phyloP scores from a whole-genome alignment of 2,113 vertebrate species.

The Gnathonemus longibarbis region DNA sequence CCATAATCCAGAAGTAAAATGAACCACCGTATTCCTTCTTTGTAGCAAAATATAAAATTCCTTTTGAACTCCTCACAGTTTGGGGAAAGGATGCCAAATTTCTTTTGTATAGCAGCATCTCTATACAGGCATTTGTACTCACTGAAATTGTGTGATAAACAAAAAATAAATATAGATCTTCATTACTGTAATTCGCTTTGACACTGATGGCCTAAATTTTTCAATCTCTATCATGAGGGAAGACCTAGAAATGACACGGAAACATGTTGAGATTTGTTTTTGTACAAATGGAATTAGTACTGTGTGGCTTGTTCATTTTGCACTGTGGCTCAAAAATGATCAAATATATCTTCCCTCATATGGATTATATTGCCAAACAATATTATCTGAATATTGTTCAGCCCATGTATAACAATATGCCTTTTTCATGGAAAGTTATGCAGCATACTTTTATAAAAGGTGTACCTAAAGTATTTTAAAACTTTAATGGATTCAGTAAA shows the following conservation, averaged over 20 bases:
- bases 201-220: slow-evolving; percentile 19
- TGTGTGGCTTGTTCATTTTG: not conserved
- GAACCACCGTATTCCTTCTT: not conserved
- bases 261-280: not conserved
- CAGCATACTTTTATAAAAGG: not conserved
- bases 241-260: not conserved
- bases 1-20: not conserved
- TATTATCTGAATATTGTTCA: not conserved
- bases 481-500: not conserved
- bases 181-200: slow-evolving; percentile 25
- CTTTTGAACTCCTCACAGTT: not conserved
- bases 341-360: not conserved
- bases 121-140: slow-evolving; percentile 23
- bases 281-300: not conserved
- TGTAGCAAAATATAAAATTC: not conserved
- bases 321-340: not conserved
- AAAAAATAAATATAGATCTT: slow-evolving; percentile 36
- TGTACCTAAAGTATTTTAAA: not conserved
- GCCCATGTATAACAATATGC: not conserved
- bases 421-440: not conserved
- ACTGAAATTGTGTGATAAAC: slow-evolving; percentile 44
- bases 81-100: not conserved
- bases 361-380: not conserved
- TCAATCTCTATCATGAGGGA: not conserved
- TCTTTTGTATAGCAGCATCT: not conserved